A percentile compares a stretch with the other conserved stretches of the same genome.
Evolutionary conservation across 2,797 vertebrate species (phyloP).

Genomic region (Distichodus sexfasciatus): DNA sequence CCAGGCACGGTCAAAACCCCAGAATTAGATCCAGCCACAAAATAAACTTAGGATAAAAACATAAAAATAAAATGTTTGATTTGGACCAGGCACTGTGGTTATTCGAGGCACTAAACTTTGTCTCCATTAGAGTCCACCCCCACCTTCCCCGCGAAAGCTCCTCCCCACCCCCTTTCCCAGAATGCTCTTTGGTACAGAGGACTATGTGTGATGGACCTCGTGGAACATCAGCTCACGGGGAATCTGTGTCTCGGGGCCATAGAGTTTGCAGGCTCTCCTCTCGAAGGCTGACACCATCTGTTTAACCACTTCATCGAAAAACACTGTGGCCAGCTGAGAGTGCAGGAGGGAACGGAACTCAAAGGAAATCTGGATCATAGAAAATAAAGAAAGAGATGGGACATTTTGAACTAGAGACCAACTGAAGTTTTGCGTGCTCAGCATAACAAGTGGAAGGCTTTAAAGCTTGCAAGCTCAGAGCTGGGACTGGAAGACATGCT

Average conservation of each 20-base stretch:
- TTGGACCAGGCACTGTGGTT: constrained; percentile 63
- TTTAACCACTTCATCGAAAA: constrained; percentile 96
- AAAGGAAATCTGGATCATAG: constrained; percentile 84
- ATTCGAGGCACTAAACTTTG: constrained; percentile 38
- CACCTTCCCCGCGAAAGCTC: not conserved
- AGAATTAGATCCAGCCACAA: constrained; percentile 38
- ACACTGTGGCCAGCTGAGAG: constrained; percentile 87
- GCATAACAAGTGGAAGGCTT: too few species aligned
- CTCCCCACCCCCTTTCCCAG: constrained; percentile 24
- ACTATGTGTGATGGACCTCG: constrained; percentile 89
- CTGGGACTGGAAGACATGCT: too few species aligned
- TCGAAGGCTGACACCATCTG: constrained; percentile 95
- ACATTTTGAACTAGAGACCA: too few species aligned
- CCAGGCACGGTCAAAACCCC: not conserved
- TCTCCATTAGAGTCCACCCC: constrained; percentile 26
- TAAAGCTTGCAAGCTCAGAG: too few species aligned
- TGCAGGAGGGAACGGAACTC: constrained; percentile 94
- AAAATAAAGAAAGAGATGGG: constrained; percentile 4
- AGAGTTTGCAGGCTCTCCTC: constrained; percentile 78
- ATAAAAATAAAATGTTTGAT: constrained; percentile 46
- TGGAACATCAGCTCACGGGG: constrained; percentile 93
- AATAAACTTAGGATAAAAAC: constrained; percentile 35
- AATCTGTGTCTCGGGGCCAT: constrained; percentile 87
- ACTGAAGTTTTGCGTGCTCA: too few species aligned
- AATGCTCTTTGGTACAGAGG: constrained; percentile 16